Percentiles rank a stretch among this genome's conserved stretches.
phyloP scores from a whole-genome alignment of 2,797 vertebrate genomes.

The Eupleurogrammus muticus region DNA sequence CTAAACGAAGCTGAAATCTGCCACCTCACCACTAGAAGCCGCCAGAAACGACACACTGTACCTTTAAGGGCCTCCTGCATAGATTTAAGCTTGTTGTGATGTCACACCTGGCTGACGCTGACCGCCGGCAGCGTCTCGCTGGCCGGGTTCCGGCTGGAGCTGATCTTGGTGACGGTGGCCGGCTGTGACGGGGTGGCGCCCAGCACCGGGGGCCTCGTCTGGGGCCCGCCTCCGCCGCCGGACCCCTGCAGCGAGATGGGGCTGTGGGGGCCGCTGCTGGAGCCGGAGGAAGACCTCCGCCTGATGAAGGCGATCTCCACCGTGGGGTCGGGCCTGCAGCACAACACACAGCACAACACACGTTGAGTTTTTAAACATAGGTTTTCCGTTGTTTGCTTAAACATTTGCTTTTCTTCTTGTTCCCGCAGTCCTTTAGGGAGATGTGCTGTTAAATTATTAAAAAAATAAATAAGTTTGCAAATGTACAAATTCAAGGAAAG shows the following conservation, averaged over 20 bases:
- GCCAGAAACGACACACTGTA: too few relatives aligned
- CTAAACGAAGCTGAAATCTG: too few relatives aligned
- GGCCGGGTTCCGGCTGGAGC: conserved; percentile 66
- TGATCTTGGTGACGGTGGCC: conserved; percentile 69
- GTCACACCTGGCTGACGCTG: conserved; percentile 72
- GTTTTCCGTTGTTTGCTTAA: too few relatives aligned
- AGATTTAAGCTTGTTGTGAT: background rate
- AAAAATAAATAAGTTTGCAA: too few relatives aligned
- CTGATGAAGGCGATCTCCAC: conserved; percentile 95
- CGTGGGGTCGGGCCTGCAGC: conserved; percentile 86
- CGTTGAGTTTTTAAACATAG: background rate
- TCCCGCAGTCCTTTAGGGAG: too few relatives aligned
- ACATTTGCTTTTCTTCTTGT: too few relatives aligned
- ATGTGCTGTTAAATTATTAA: too few relatives aligned
- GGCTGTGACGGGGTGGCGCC: conserved; percentile 56
- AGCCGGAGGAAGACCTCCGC: conserved; percentile 74
- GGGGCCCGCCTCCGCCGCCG: conserved; percentile 45
- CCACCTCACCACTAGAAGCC: too few relatives aligned
- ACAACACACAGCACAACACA: too few relatives aligned
- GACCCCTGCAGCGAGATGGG: conserved; percentile 72
- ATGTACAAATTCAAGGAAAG: too few relatives aligned
- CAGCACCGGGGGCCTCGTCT: conserved; percentile 34
- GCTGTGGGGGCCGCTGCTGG: conserved; percentile 77
- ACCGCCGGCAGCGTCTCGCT: conserved; percentile 74
- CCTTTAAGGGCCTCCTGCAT: too few relatives aligned